Percentiles rank a stretch among this genome's conserved stretches.
These are phyloP conservation scores for Scopus umbretta DNA, from an alignment of 2,113 vertebrate species.

Conservation along the genomic window DNA sequence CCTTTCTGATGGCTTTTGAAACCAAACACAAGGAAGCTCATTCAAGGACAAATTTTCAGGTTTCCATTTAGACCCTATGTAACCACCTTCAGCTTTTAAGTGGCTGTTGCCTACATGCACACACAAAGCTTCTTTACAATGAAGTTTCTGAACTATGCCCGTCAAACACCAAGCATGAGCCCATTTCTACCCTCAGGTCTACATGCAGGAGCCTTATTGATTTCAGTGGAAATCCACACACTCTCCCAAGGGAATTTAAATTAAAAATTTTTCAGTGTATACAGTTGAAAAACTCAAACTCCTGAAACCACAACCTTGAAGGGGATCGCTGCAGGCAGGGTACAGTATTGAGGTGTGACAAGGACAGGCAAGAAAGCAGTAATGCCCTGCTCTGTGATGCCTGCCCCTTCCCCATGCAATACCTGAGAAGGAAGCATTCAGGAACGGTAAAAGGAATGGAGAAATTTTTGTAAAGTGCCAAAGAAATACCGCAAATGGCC, in stretches of 20 bases:
- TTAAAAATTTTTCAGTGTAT: neutral
- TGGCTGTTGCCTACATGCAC: neutral
- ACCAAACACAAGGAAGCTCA: neutral
- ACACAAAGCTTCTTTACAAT: neutral
- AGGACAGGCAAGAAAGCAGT: neutral
- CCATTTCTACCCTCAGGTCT: neutral
- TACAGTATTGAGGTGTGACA: neutral
- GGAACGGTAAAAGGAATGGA: neutral
- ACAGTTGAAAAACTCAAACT: neutral
- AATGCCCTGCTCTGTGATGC: neutral
- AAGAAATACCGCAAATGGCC: neutral
- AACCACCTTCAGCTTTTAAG: slow-evolving; percentile 8
- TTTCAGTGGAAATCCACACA: neutral
- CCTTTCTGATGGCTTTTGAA: neutral
- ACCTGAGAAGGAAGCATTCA: neutral
- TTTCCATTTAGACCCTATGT: neutral
- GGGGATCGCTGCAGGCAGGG: neutral
- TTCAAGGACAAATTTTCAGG: neutral
- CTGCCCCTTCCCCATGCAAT: neutral
- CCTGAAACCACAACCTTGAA: neutral
- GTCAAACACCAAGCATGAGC: neutral
- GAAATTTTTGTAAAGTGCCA: neutral
- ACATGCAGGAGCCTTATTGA: neutral
- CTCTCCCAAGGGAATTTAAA: neutral
- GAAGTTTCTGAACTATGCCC: neutral